Evolutionary conservation across 2,797 vertebrate genomes (phyloP), one percentile per base, ranked within the genome.

Genomic region (Spea hammondii): DNA sequence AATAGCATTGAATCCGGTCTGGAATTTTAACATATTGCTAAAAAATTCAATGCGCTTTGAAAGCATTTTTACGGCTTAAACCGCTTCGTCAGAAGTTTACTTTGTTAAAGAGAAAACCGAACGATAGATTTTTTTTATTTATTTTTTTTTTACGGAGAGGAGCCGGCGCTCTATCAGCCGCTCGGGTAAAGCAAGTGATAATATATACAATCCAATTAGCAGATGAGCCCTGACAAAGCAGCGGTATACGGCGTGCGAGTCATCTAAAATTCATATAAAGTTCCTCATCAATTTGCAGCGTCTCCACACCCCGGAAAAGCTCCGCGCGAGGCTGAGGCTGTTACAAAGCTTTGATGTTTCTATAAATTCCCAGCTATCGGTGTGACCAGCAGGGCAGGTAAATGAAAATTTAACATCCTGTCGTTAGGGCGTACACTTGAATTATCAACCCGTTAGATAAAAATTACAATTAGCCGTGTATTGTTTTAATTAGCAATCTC

Each of bases 191-290:
- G 70, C 70, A 59, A 72, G 79, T 76, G 79, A 47, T 80, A 80
- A 80, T 80, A 81, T 81, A 81, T 81, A 76, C 79, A 76, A 76
- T 76, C 74, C 74, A 81, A 81, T 76, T 76, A 81, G 72, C 74
- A 76, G 79, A 80, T 76, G 79, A 72, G 55, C 68, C 75, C 79
- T 81, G 74, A 79, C 78, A 54, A 76, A 81, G 73, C 73, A 76
- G 69, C 45, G 53, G 45, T 14, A 7, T 50, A 48, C 50, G 62
- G 54, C 14, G 64, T 64, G 70, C 71, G 17, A 74, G 44, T 62
- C 74, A 77, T 81, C 67, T 51, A 72, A 64, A 72, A 81, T 80
- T 72, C 74, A 81, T 73, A 67, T 50, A 68, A 77, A 72, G 17
- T 68, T 47, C 72, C 74, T 81, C 72, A 77, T 81, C 79, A 77